phyloP scores from a whole-genome alignment of 2,888 invertebrate species.

The Digitonthophagus gazella region DNA sequence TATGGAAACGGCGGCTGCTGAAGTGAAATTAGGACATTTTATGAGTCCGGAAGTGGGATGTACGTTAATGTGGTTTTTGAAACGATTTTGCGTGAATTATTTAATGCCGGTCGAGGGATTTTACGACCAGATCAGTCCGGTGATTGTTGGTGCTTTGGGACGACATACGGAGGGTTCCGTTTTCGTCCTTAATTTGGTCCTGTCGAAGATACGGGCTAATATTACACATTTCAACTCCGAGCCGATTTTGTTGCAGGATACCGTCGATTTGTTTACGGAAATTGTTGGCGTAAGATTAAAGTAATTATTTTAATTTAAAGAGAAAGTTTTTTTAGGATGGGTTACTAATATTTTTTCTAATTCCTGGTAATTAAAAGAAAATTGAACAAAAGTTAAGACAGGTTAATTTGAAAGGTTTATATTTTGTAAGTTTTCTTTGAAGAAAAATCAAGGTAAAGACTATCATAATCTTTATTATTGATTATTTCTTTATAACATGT shows the following conservation, averaged over 20 bases:
- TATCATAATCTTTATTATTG: too few species aligned
- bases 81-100: conserved; percentile 74
- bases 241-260: conserved; percentile 60
- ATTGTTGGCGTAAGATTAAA: conserved; percentile 47
- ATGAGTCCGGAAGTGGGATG: conserved; percentile 79
- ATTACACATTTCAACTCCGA: conserved; percentile 63
- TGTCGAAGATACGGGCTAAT: conserved; percentile 65
- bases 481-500: too few species aligned
- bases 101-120: conserved; percentile 62
- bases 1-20: conserved; percentile 70
- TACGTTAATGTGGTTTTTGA: conserved; percentile 76
- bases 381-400: background rate
- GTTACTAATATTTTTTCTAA: background rate
- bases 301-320: conserved; percentile 40
- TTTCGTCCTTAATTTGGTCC: conserved; percentile 62
- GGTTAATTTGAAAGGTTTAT: background rate
- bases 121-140: conserved; percentile 62
- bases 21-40: conserved; percentile 63
- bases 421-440: too few species aligned
- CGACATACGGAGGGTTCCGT: conserved; percentile 64
- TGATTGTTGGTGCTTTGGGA: conserved; percentile 63
- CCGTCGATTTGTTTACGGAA: conserved; percentile 59
- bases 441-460: too few species aligned
- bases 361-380: too few species aligned
- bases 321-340: conserved; percentile 16